A percentile compares a stretch with the other conserved stretches of the same genome.
Evolutionary conservation across 2,113 vertebrate genomes (phyloP).

Genomic region (Calonectris borealis): DNA sequence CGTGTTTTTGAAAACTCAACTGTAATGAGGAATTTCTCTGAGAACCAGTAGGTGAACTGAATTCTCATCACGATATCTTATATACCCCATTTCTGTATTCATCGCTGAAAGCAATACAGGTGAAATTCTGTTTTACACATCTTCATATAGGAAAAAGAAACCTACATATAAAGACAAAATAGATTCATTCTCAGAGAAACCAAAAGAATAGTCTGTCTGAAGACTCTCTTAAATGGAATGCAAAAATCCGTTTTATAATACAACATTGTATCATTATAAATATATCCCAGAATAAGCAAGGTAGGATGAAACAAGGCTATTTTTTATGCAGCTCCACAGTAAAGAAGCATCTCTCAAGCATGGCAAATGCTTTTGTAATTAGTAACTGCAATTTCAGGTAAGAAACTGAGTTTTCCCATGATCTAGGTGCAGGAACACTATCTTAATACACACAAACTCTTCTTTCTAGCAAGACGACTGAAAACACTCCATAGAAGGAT

Average conservation of each 20-base stretch:
- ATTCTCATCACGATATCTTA: not conserved
- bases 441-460: not conserved
- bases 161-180: not conserved
- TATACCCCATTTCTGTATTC: not conserved
- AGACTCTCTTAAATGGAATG: not conserved
- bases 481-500: not conserved
- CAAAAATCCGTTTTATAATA: not conserved
- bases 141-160: not conserved
- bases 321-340: not conserved
- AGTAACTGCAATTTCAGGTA: not conserved
- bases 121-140: not conserved
- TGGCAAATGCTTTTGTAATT: not conserved
- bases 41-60: not conserved
- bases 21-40: not conserved
- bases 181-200: not conserved
- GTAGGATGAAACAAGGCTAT: not conserved
- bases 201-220: not conserved
- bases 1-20: not conserved
- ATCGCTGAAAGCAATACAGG: not conserved
- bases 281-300: not conserved
- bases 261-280: not conserved
- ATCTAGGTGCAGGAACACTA: not conserved
- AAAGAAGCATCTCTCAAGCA: not conserved
- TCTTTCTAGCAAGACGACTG: not conserved
- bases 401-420: not conserved